phyloP scores from a whole-genome alignment of 2,888 invertebrate genomes.

The Ophonus ardosiacus region DNA sequence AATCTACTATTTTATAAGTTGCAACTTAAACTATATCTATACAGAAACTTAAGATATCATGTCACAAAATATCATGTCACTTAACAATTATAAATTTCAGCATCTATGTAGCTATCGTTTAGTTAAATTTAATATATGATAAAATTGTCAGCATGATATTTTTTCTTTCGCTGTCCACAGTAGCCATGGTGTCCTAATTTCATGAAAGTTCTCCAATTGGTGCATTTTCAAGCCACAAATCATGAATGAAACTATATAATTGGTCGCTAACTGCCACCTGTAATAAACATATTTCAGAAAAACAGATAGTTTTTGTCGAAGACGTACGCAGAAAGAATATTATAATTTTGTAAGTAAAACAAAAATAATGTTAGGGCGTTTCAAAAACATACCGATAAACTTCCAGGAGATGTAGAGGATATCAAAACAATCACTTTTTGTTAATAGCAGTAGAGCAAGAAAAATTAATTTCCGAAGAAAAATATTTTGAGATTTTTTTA shows the following conservation, averaged over 20 bases:
- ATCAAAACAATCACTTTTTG: no score
- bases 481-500: no score
- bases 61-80: slow-evolving; percentile 16
- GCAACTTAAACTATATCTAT: slow-evolving; percentile 27
- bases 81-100: slow-evolving; percentile 27
- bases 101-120: slow-evolving; percentile 25
- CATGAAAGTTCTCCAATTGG: slow-evolving; percentile 97
- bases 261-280: slow-evolving; percentile 95
- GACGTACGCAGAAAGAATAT: neutral
- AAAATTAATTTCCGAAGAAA: no score
- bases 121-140: slow-evolving; percentile 2
- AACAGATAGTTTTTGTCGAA: slow-evolving; percentile 44
- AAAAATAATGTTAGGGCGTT: no score
- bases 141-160: slow-evolving; percentile 13
- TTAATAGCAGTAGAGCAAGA: no score
- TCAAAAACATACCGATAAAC: no score
- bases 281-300: slow-evolving; percentile 8
- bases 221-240: slow-evolving; percentile 97
- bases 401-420: no score
- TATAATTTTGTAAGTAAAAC: no score
- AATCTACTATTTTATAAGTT: slow-evolving; percentile 29
- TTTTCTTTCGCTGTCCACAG: neutral
- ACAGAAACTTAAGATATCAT: slow-evolving; percentile 10
- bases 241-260: slow-evolving; percentile 95
- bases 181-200: slow-evolving; percentile 70